phyloP scores from a whole-genome alignment of 2,113 vertebrate genomes.

The Menidia beryllina region DNA sequence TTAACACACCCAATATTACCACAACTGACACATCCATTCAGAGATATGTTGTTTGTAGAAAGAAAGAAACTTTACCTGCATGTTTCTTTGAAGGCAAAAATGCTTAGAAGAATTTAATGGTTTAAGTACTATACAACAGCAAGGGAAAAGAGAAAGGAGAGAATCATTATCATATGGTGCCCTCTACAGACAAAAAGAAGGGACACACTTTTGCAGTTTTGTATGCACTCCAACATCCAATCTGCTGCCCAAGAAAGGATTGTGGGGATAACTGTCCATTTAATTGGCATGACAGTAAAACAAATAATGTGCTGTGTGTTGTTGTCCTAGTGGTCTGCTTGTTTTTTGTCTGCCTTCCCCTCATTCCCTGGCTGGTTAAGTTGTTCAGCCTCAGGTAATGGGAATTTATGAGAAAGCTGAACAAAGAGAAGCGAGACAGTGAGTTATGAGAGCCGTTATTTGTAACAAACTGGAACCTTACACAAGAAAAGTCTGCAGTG shows the following conservation, averaged over 20 bases:
- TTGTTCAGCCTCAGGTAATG: neutral
- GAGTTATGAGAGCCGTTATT: constrained; percentile 1
- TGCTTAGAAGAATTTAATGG: neutral
- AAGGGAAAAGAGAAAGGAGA: neutral
- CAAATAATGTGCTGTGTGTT: neutral
- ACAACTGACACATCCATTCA: neutral
- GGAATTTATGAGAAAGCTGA: constrained; percentile 23
- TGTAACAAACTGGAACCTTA: neutral
- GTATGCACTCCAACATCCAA: neutral
- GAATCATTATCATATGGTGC: constrained; percentile 49
- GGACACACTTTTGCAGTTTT: constrained; percentile 2
- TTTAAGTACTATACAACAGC: neutral
- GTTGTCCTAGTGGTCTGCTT: neutral
- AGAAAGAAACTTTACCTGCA: neutral
- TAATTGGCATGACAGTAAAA: constrained; percentile 20
- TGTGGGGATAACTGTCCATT: neutral
- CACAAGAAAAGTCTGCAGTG: neutral
- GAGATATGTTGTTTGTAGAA: neutral
- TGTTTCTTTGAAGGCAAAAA: neutral
- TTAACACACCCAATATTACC: neutral
- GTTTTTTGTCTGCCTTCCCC: constrained; percentile 27
- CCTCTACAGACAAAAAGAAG: constrained; percentile 49
- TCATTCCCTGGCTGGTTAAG: constrained; percentile 2
- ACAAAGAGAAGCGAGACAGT: constrained; percentile 7
- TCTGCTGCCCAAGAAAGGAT: neutral